Evolutionary conservation across 2,113 vertebrate species (phyloP), one percentile per base, ranked within the genome.

Genomic region (Malurus melanocephalus): DNA sequence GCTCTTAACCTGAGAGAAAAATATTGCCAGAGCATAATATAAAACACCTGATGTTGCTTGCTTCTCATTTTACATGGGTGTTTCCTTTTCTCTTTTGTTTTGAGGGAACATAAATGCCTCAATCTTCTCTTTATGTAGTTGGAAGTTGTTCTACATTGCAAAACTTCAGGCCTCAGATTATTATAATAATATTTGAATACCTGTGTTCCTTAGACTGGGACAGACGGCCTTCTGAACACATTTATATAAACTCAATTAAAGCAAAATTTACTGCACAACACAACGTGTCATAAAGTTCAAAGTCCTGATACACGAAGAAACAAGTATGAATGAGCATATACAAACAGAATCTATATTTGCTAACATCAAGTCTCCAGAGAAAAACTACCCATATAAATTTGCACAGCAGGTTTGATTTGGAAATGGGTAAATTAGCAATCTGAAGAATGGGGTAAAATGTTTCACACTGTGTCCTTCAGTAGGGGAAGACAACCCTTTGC

Each of bases 1-100:
- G 64, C 79, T 90, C 93, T 93, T 94, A 93, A 92, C 80, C 43
- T 46, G 21, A 69, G 57, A 89, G 53, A 61, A 89, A 91, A 92
- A 86, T 84, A 67, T 38, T 68, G 86, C 45, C 71, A 84, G 55
- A 67, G 61, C 26, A 32, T 42, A 93, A 79, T 42, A 38, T 51
- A 73, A 60, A 86, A 33, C 80, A 83, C 72, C 35, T 76, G 78
- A 40, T 61, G 61, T 33, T 79, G 12, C 67, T 80, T 71, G 33
- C 24, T 11, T 87, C 53, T 87, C 51, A 73, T 87, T 87, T 84
- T 74, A 80, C 16, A 23, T 3, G 9, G 78, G 28, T 43, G 26
- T 52, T 95, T 92, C 51, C 75, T 88, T 71, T 76, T 53, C 28
- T 60, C 30, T 71, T 56, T 60, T 15, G 42, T 51, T 92, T 57